Evolutionary conservation across 2,113 vertebrate genomes (phyloP), one percentile per base, ranked within the genome.

Genomic region (Callionymus lyra): DNA sequence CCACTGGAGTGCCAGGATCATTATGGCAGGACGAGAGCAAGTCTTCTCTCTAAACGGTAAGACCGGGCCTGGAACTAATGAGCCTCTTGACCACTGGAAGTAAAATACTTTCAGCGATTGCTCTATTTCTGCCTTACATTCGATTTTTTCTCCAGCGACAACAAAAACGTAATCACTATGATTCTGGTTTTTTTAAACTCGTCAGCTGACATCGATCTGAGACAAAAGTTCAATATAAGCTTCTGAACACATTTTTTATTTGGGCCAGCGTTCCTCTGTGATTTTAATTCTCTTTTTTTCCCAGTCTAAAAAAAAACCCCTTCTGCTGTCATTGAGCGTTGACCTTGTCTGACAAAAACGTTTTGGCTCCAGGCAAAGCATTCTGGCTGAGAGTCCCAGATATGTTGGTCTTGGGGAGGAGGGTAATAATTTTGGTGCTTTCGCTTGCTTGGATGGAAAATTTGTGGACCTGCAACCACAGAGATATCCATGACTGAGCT

Each of bases 281-380:
- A 16, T 40, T 11, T 41, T 41, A 12, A 13, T 38, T 18, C 43
- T 51, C 42, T 45, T 50, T 36, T 42, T 53, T 60, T 58, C 52
- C 8, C 43, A 58, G n/a, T n/a, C n/a, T n/a, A 46, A 53, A 48
- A 27, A 27, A 5, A 27, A 27, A 8, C 21, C 21, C 74, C 74
- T 78, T 73, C 63, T 68, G 70, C 70, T 72, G 72, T 76, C 75
- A 80, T 69, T 80, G 78, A 65, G 53, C 46, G 36, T 58, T 76
- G 64, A 74, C 74, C 66, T 66, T 76, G 67, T 49, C 61, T 65
- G 70, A 63, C 58, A 61, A 72, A 79, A 74, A 45, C 63, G 41
- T 43, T 60, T 41, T 54, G 48, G 69, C 66, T 61, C 38, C 45
- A 68, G 71, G 72, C 68, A 1, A 56, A 66, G 56, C 59, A 73